These are phyloP conservation scores for Agonopterix heracliana DNA, from an alignment of 2,888 invertebrate species.

Conservation along the genomic window DNA sequence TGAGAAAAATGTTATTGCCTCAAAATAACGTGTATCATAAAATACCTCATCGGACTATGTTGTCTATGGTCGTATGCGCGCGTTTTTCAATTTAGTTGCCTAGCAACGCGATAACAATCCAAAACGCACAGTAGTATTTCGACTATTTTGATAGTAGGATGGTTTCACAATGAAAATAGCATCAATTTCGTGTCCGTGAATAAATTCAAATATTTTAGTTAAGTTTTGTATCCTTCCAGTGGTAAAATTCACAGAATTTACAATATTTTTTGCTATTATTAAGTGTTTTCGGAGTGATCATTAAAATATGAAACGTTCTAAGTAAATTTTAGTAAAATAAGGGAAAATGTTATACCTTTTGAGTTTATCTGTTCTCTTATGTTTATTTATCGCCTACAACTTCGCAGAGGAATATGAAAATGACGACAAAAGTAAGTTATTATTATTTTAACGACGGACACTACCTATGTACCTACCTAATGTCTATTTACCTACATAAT, in stretches of 20 bases:
- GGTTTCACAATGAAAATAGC: conserved; percentile 13
- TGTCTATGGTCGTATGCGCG: conserved; percentile 30
- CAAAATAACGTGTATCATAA: no score
- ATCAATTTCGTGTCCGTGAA: conserved; percentile 1
- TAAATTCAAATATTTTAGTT: conserved; percentile 1
- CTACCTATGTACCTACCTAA: neutral
- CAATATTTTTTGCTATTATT: no score
- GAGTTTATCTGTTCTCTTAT: conserved; percentile 21
- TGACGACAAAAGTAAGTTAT: conserved; percentile 47
- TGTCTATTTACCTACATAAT: no score
- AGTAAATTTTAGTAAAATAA: no score
- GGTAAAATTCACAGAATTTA: no score
- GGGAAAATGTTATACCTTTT: no score
- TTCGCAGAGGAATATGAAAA: conserved; percentile 43
- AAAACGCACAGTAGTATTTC: conserved; percentile 38
- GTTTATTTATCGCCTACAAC: conserved; percentile 20
- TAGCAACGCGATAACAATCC: conserved; percentile 54
- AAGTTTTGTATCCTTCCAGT: no score
- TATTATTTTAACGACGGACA: neutral
- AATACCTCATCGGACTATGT: neutral
- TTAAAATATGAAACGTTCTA: no score
- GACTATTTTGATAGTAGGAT: conserved; percentile 27
- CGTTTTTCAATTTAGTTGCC: conserved; percentile 66
- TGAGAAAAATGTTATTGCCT: no score
- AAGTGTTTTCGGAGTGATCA: no score